Evolutionary conservation across 2,113 vertebrate species (phyloP), one percentile per base, ranked within the genome.

Genomic region (Hippocampus mohnikei): DNA sequence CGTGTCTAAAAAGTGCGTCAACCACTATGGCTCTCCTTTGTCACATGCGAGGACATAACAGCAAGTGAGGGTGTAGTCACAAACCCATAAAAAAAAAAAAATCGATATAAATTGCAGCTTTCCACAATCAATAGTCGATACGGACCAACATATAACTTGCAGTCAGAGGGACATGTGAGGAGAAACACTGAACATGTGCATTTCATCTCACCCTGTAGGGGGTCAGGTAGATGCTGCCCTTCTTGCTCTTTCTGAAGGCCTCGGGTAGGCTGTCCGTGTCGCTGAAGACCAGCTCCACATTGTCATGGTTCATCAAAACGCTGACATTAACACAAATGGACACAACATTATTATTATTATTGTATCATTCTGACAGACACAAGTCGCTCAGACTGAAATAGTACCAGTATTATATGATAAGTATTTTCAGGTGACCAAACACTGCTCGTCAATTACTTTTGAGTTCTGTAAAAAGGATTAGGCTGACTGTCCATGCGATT

Each of bases 191-290:
- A 20, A 16, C 56, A 2, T 0, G 1, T 13, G 60, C 48, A 8
- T 37, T n/a, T 40, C 3, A 11, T 90, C 95, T 89, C 81, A 99
- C 97, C 92, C 97, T 88, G 91, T 98, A 99, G 0, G 96, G 96
- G 72, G 96, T 98, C 25, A 99, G 89, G 89, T 94, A 96, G 74
- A 98, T 48, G 10, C 93, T 94, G 71, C 97, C 97, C 76, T 98
- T 98, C 91, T 94, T 98, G 90, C 94, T 95, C 81, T 95, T 97
- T 81, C 88, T 96, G 92, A 99, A 99, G 46, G 93, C 90, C 72
- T 98, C 96, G 0, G 95, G 94, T 69, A 96, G 89, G 0, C 86
- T 88, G 27, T 95, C 96, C 1, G 93, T 87, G 29, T 99, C 96
- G 74, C 79, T 93, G 88, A 99, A 98, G n/a, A 89, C 80, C 52